Percentiles rank a stretch among this genome's conserved stretches.
phyloP scores from a whole-genome alignment of 1,140 invertebrate species.

The Pseudomyrmex concolor region DNA sequence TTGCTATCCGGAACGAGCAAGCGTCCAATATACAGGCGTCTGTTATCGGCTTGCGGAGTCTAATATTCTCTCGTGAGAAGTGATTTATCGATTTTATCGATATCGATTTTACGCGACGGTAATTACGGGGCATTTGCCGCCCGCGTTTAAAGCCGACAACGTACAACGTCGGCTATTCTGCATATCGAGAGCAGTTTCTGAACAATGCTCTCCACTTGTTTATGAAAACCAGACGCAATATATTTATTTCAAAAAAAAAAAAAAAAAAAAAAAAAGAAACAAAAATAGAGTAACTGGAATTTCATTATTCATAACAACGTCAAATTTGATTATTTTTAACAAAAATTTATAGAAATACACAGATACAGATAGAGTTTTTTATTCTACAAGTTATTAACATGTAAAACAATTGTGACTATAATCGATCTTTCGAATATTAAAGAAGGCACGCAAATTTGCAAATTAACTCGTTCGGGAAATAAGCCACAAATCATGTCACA shows the following conservation, averaged over 20 bases:
- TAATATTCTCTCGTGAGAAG: slow-evolving; percentile 63
- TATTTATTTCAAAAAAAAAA: neutral
- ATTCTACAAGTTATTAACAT: neutral
- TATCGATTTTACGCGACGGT: slow-evolving; percentile 49
- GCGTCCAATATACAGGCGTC: slow-evolving; percentile 29
- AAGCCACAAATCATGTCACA: neutral
- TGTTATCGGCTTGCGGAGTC: slow-evolving; percentile 55
- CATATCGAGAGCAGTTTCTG: neutral
- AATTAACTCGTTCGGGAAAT: neutral
- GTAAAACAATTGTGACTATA: neutral
- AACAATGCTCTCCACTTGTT: neutral
- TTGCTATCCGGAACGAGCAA: slow-evolving; percentile 43
- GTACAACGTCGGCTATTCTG: neutral
- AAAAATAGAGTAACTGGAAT: neutral
- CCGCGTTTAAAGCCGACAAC: slow-evolving; percentile 13
- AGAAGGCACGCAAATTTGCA: neutral
- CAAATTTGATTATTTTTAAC: neutral
- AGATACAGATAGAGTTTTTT: neutral
- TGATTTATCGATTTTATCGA: slow-evolving; percentile 55
- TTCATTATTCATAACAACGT: no score
- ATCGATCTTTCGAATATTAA: neutral
- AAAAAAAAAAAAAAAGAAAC: neutral
- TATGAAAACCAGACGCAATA: neutral
- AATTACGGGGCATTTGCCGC: slow-evolving; percentile 32
- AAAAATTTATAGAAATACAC: neutral